A percentile compares a stretch with the other conserved stretches of the same genome.
Conservation (phyloP, 35 echinoderm and acorn worm genomes). For the Hemicentrotus pulcherrimus region DNA sequence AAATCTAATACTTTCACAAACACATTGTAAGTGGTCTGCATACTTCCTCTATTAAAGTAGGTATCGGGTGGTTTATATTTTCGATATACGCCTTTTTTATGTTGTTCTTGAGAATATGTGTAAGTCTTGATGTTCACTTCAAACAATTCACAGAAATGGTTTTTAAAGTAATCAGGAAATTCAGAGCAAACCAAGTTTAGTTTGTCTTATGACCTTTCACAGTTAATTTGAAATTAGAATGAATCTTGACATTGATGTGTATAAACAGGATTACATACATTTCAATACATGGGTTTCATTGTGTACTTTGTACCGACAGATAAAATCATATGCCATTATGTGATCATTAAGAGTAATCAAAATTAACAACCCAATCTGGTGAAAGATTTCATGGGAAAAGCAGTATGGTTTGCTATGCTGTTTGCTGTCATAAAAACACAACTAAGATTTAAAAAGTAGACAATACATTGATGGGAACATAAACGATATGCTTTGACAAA, state of each 20-base stretch:
- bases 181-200: background rate
- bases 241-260: background rate
- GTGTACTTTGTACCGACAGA: background rate
- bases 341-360: background rate
- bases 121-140: background rate
- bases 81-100: background rate
- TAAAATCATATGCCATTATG: background rate
- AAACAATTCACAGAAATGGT: too few relatives aligned
- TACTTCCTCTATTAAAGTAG: too few relatives aligned
- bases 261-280: background rate
- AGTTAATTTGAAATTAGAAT: background rate
- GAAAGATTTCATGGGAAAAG: background rate
- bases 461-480: too few relatives aligned
- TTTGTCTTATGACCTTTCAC: background rate
- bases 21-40: too few relatives aligned
- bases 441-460: too few relatives aligned
- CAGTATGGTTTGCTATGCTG: background rate
- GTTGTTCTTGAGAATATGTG: background rate
- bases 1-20: too few relatives aligned
- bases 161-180: background rate
- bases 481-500: background rate
- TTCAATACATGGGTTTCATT: background rate
- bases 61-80: background rate
- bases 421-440: too few relatives aligned
- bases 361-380: background rate